Base-by-base conservation (phyloP, 2,888 invertebrate species). In the Fragum sueziense region DNA sequence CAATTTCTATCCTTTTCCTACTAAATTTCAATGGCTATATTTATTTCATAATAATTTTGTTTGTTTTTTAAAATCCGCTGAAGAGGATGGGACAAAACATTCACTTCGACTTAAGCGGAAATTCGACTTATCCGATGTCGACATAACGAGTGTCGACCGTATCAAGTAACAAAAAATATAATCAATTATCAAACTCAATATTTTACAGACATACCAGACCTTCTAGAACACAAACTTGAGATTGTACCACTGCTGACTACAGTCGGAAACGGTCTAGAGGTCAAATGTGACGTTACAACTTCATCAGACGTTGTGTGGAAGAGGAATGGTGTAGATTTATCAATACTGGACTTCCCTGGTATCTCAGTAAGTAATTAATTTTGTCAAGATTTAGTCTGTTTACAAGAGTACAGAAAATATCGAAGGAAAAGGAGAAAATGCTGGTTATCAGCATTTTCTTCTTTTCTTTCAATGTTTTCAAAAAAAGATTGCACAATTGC, bases 261-360 rank as follows among this genome's bases (percentile, higher is more conserved):
- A 68, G 95, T 96, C 25, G 96, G 96, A 34, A 96, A 96, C 92
- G 96, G 96, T 91, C 95, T 96, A 70, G 96, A 96, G 93, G 95
- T 96, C 87, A 96, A 96, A 91, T 96, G 96, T 92, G 96, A 96
- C 92, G 95, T 96, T 68, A 83, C 85, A 6, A 80, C 84, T 29
- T 79, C 80, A 9, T 76, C 80, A 14, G 84, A 86, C 57, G 74
- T 96, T 71, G 95, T 96, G 62, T 96, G 96, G 96, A 94, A 95
- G 80, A 94, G 96, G 79, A 95, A 96, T 91, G 95, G 95, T 34
- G 94, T 95, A 47, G 95, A 96, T 91, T 93, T 96, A 76, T 94
- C 95, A 75, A 93, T 94, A 20, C 92, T 95, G 29, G 94, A 94
- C 87, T 95, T 95, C 29, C 87, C 95, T 86, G 93, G 93, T 85